These are phyloP conservation scores for Triplophysa siluroides DNA, from an alignment of 2,113 vertebrate species.

Conservation along the genomic window DNA sequence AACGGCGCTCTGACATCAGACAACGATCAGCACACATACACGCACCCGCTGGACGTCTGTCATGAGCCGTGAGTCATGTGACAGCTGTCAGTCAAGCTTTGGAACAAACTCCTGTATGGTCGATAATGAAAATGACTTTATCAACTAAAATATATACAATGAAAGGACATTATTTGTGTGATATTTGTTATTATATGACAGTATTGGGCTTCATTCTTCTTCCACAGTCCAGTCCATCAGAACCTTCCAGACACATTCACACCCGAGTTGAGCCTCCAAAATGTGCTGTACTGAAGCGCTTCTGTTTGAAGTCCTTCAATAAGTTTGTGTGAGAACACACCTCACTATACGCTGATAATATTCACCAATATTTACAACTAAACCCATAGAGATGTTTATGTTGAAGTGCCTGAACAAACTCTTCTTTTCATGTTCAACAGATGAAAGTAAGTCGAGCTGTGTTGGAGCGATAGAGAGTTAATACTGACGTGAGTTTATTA, in stretches of 20 bases:
- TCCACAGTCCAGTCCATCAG: neutral
- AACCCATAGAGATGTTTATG: too few relatives aligned
- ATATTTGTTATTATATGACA: neutral
- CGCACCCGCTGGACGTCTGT: neutral
- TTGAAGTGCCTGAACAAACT: too few relatives aligned
- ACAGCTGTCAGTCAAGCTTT: conserved; percentile 1
- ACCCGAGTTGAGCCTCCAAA: too few relatives aligned
- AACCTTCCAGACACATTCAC: neutral
- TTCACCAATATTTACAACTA: too few relatives aligned
- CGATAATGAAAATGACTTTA: neutral
- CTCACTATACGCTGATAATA: too few relatives aligned
- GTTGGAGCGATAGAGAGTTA: too few relatives aligned
- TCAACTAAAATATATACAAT: neutral
- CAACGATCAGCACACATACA: conserved; percentile 13
- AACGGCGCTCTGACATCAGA: neutral
- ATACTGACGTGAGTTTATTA: too few relatives aligned
- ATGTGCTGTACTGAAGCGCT: too few relatives aligned
- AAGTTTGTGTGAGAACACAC: too few relatives aligned
- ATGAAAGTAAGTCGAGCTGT: too few relatives aligned
- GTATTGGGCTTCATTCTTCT: neutral
- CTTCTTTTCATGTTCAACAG: too few relatives aligned
- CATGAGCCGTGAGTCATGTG: neutral
- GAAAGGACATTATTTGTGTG: neutral
- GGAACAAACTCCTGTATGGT: neutral
- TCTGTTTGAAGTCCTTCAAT: too few relatives aligned